Percentiles rank a stretch among this genome's conserved stretches.
Evolutionary conservation across 1,140 invertebrate species (phyloP).

Genomic region (Branchinecta lindahli): DNA sequence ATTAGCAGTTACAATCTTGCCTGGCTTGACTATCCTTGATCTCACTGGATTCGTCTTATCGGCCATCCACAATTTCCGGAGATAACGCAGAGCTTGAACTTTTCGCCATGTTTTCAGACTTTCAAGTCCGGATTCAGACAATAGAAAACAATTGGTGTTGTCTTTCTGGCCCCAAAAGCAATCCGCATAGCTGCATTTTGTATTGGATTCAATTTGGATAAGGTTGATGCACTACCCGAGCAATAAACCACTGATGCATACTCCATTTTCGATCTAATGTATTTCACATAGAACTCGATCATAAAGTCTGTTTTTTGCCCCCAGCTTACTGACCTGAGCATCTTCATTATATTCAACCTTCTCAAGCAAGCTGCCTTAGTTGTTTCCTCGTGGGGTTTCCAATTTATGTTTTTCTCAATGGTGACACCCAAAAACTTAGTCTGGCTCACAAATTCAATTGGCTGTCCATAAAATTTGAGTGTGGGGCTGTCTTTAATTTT

Average conservation of each 20-base stretch:
- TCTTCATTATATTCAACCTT: constrained; percentile 9
- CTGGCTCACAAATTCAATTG: not conserved
- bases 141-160: not conserved
- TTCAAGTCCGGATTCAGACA: not conserved
- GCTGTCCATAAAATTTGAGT: not conserved
- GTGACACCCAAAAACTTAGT: not conserved
- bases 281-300: not conserved
- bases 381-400: not conserved
- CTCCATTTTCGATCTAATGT: not conserved
- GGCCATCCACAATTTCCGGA: not conserved
- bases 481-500: not conserved
- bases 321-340: not conserved
- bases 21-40: not conserved
- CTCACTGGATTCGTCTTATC: not conserved
- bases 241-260: not conserved
- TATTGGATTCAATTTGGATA: not conserved
- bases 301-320: not conserved
- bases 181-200: not conserved
- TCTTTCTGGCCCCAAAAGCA: not conserved
- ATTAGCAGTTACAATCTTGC: not conserved
- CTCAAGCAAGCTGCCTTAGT: no score
- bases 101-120: not conserved
- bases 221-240: not conserved
- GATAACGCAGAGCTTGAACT: not conserved
- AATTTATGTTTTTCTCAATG: not conserved